A percentile compares a stretch with the other conserved stretches of the same genome.
Evolutionary conservation across 2,888 invertebrate genomes (phyloP).

Genomic region (Megalurothrips usitatus): DNA sequence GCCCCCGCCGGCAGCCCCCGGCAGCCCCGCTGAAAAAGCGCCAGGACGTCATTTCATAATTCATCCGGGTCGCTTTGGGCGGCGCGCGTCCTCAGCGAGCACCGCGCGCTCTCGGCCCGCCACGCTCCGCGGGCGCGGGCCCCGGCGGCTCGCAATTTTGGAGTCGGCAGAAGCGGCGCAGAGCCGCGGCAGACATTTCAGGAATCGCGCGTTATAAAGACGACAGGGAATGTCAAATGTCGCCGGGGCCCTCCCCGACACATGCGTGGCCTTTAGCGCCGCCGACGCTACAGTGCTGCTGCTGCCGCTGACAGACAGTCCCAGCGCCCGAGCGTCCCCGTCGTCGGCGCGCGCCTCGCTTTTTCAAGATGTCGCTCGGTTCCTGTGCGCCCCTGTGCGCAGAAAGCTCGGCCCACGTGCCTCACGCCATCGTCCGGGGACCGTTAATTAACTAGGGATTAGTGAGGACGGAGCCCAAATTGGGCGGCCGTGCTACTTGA

Average conservation of each 20-base stretch:
- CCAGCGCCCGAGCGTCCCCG: too few species aligned
- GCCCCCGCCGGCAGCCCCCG: too few species aligned
- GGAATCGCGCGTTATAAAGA: neutral
- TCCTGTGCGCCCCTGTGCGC: too few species aligned
- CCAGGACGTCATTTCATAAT: neutral
- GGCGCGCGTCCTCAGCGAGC: neutral
- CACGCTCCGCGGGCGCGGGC: neutral
- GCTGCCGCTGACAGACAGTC: too few species aligned
- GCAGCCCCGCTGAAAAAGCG: neutral
- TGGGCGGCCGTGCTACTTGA: neutral
- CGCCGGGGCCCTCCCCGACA: too few species aligned
- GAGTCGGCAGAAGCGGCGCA: neutral
- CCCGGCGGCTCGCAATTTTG: neutral
- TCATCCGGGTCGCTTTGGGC: neutral
- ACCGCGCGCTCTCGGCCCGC: neutral
- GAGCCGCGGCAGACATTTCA: neutral
- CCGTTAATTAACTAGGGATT: constrained; percentile 6
- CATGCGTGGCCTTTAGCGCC: too few species aligned
- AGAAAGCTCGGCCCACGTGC: too few species aligned
- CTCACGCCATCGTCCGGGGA: neutral
- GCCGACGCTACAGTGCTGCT: too few species aligned
- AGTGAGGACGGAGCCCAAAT: neutral
- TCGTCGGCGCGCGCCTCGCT: too few species aligned
- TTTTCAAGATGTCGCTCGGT: too few species aligned
- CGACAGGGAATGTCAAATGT: neutral